Percentiles rank a stretch among this genome's conserved stretches.
phyloP scores from a whole-genome alignment of 2,797 vertebrate species.

The Erethizon dorsatum region DNA sequence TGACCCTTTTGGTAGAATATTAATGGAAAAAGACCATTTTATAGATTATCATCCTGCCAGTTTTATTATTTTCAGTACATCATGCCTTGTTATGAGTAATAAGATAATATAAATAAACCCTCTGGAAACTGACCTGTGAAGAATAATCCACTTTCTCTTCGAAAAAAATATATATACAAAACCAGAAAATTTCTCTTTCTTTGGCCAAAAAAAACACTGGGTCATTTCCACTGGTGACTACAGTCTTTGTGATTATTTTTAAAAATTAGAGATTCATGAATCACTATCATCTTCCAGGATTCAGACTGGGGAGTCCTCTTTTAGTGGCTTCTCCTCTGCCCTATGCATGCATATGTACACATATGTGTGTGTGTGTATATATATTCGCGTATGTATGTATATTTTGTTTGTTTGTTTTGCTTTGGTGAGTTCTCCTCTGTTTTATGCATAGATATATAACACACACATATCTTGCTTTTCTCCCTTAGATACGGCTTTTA shows the following conservation, averaged over 20 bases:
- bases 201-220: slow-evolving; percentile 28
- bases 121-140: background rate
- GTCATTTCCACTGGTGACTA: background rate
- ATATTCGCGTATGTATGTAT: background rate
- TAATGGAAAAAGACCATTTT: slow-evolving; percentile 1
- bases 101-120: background rate
- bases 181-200: background rate
- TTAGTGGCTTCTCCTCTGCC: accelerated
- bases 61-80: background rate
- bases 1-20: slow-evolving; percentile 30
- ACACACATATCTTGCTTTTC: no score
- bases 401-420: background rate
- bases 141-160: background rate
- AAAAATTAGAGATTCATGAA: background rate
- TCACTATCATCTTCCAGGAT: accelerated
- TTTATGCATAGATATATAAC: accelerated
- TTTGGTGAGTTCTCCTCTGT: background rate
- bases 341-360: accelerated
- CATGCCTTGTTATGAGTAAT: background rate
- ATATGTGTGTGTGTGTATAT: no score
- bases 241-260: background rate
- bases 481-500: background rate
- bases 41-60: background rate
- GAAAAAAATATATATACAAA: slow-evolving; percentile 31
- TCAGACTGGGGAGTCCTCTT: background rate